Base-by-base conservation (phyloP, 2,797 vertebrate genomes). In the Squalus acanthias region DNA sequence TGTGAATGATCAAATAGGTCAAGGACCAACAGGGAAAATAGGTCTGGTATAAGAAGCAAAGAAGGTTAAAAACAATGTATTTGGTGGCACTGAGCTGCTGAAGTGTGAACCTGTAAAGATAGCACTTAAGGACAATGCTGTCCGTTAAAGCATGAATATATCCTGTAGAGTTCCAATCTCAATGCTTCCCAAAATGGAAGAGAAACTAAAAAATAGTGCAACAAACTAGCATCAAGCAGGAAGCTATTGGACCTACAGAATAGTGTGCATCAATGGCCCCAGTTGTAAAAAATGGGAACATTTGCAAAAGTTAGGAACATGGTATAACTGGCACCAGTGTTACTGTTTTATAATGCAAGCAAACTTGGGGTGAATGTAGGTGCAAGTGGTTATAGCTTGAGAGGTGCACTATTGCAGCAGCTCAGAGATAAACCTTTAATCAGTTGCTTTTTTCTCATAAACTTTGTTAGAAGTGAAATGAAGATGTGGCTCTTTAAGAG, bases 221-320 rank as follows among this genome's bases (percentile, higher is more conserved):
- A 1, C 24, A 0, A 50, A 67, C 69, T 17, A 95, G 85, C 22
- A 88, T 96, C 39, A 96, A 94, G 17, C 63, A 95, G n/a, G 46
- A 96, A 33, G 85, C 96, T 9, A 96, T 70, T 0, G 91, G 82
- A 39, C 13, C 93, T 0, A 96, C 50, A 33, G 96, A 96, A 76
- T 96, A 88, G 95, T 96, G 96, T 0, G 26, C 82, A 8, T 93
- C 70, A 3, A 96, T 96, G 96, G 91, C 96, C 50, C 70, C 87
- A 33, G 17, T 96, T 39, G 20, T 87, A 3, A 96, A 96, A 87
- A 96, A 57, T 57, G 2, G 5, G 53, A 57, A 57, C 53, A 57
- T 72, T 0, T 96, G 63, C 20, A 13, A 39, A 74, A 79, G 89
- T 85, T 85, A 85, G 57, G 46, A 88, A 88, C 50, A 87, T 24